Conservation (phyloP, 2,888 invertebrate genomes). For the Proisotoma minuta region DNA sequence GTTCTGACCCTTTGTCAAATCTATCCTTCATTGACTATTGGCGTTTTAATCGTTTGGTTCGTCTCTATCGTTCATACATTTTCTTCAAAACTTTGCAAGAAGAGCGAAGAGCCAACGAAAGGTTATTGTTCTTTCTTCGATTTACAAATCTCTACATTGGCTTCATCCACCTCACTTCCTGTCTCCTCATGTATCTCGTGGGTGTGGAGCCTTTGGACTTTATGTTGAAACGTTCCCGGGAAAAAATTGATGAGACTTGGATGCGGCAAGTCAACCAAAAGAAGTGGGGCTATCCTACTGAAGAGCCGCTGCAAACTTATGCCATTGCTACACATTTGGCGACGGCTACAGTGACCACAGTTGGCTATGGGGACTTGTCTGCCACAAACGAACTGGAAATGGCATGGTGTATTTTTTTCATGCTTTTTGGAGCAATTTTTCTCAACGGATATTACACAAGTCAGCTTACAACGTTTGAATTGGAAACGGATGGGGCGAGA, state of each 20-base stretch:
- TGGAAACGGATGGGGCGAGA: slow-evolving; percentile 42
- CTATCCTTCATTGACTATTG: slow-evolving; percentile 27
- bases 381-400: slow-evolving; percentile 33
- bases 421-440: slow-evolving; percentile 42
- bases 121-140: slow-evolving; percentile 25
- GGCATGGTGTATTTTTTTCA: slow-evolving; percentile 32
- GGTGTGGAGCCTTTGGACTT: slow-evolving; percentile 30
- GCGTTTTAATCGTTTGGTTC: slow-evolving; percentile 33
- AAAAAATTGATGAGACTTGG: slow-evolving; percentile 18
- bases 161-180: slow-evolving; percentile 33
- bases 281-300: slow-evolving; percentile 23
- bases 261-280: slow-evolving; percentile 18
- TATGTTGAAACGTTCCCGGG: slow-evolving; percentile 19
- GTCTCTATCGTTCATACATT: slow-evolving; percentile 18
- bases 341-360: slow-evolving; percentile 38
- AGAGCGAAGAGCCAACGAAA: slow-evolving; percentile 29
- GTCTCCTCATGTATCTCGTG: slow-evolving; percentile 20
- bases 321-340: slow-evolving; percentile 31
- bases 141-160: slow-evolving; percentile 33
- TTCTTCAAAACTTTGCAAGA: slow-evolving; percentile 28
- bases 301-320: slow-evolving; percentile 29
- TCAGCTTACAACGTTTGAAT: slow-evolving; percentile 36
- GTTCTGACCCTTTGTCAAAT: slow-evolving; percentile 10
- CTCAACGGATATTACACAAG: slow-evolving; percentile 36
- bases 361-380: slow-evolving; percentile 25